Percentiles rank a stretch among this genome's conserved stretches.
Evolutionary conservation across 2,113 vertebrate species (phyloP).

Genomic region (Dermatemys mawii): DNA sequence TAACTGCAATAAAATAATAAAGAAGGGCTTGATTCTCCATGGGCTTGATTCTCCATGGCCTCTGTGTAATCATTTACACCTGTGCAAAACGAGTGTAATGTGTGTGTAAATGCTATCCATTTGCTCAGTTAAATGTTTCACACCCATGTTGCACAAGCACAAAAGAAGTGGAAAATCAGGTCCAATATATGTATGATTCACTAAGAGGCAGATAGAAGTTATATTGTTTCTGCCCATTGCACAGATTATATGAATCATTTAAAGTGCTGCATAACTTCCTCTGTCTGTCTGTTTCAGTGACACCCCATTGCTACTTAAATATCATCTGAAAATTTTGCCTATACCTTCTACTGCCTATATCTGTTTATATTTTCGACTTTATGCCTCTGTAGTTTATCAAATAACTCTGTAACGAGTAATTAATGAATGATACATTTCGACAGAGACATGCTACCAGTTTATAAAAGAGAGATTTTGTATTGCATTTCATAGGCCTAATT

Average conservation of each 20-base stretch:
- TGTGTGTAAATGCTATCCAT: not conserved
- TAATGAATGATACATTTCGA: not conserved
- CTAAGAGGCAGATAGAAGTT: not conserved
- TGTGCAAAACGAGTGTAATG: not conserved
- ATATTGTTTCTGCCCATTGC: not conserved
- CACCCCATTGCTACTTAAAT: not conserved
- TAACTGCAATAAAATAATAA: not conserved
- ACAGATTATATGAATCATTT: not conserved
- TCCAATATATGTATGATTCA: not conserved
- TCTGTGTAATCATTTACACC: fast-evolving
- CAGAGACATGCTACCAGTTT: not conserved
- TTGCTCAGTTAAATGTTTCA: not conserved
- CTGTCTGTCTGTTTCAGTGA: not conserved
- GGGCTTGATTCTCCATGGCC: not conserved
- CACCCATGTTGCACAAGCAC: not conserved
- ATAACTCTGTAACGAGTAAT: not conserved
- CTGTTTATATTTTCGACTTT: not conserved
- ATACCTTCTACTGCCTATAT: not conserved
- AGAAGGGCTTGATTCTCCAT: not conserved
- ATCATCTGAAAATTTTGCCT: not conserved
- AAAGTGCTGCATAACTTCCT: not conserved
- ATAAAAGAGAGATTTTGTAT: not conserved
- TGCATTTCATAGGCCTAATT: not conserved
- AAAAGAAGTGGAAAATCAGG: not conserved
- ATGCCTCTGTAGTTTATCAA: not conserved